Percentiles rank a stretch among this genome's conserved stretches.
These are phyloP conservation scores for Pluvialis apricaria DNA, from an alignment of 2,113 vertebrate species.

Conservation along the genomic window DNA sequence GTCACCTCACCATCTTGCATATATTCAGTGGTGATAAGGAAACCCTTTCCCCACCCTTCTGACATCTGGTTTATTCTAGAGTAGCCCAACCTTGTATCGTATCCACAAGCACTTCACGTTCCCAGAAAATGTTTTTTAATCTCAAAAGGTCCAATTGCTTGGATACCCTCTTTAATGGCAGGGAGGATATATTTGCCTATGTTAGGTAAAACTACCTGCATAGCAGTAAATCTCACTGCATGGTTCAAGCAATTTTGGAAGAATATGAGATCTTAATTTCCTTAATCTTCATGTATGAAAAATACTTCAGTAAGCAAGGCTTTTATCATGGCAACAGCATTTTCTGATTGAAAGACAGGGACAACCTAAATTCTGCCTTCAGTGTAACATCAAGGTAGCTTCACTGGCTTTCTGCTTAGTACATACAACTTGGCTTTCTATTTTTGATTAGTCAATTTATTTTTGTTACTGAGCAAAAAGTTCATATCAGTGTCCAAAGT, in stretches of 20 bases:
- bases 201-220: background rate
- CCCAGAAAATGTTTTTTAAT: background rate
- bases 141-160: background rate
- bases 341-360: background rate
- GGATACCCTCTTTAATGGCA: background rate
- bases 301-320: background rate
- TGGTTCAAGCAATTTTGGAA: background rate
- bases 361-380: background rate
- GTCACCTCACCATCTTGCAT: background rate
- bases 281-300: background rate
- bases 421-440: background rate
- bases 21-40: background rate
- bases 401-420: background rate
- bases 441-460: background rate
- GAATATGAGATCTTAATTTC: background rate
- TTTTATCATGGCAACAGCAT: background rate
- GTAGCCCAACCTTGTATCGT: background rate
- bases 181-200: background rate
- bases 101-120: background rate
- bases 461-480: constrained; percentile 18
- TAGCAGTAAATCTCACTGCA: background rate
- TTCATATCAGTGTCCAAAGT: background rate
- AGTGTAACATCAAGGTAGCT: background rate
- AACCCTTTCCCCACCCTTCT: background rate
- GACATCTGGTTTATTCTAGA: background rate